Conservation (phyloP, 2,113 vertebrate genomes). For the Rhabdomys dilectus region DNA sequence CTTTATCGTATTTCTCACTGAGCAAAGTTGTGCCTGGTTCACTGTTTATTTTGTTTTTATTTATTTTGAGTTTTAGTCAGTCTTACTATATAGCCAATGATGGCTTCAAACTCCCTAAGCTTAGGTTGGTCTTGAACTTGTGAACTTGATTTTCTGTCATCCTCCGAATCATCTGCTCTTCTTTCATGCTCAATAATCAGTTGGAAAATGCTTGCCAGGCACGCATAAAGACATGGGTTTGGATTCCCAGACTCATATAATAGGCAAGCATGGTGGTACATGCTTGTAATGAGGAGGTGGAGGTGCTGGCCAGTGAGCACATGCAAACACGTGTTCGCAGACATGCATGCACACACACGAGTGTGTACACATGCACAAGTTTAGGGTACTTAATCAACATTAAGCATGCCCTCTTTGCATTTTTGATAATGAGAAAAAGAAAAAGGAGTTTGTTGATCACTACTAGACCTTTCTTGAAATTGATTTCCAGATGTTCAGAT, state of each 20-base stretch:
- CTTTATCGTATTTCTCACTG: background rate
- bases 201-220: background rate
- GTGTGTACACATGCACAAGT: background rate
- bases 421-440: background rate
- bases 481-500: background rate
- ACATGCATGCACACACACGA: background rate
- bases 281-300: background rate
- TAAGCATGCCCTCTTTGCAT: constrained; percentile 24
- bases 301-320: background rate
- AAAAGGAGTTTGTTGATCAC: constrained; percentile 19
- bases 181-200: background rate
- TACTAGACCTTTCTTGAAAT: constrained; percentile 36
- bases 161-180: background rate
- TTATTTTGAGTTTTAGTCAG: background rate
- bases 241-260: background rate
- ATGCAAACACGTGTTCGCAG: too few relatives aligned
- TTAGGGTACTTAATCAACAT: background rate
- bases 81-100: background rate
- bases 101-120: background rate
- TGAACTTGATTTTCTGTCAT: background rate
- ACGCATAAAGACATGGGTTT: background rate
- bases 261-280: background rate
- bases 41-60: background rate
- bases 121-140: background rate
- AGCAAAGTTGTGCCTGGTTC: background rate